A percentile compares a stretch with the other conserved stretches of the same genome.
phyloP scores from a whole-genome alignment of 2,888 invertebrate species.

The Thysanoteuthis rhombus region DNA sequence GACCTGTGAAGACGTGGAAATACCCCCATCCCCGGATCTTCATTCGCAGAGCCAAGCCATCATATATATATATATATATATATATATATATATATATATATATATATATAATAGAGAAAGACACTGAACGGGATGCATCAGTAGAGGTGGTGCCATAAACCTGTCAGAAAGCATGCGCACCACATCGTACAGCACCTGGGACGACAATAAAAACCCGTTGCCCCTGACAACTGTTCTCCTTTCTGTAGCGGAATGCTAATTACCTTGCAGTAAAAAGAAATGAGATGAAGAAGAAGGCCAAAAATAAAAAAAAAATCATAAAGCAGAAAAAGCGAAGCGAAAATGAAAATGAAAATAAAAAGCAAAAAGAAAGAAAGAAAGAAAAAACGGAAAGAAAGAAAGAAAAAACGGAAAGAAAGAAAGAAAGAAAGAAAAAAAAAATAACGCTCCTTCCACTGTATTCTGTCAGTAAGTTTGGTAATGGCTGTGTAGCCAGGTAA shows the following conservation, averaged over 20 bases:
- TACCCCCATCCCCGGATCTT: neutral
- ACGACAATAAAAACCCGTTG: neutral
- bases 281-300: neutral
- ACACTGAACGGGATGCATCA: neutral
- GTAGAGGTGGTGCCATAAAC: neutral
- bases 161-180: neutral
- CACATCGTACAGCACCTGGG: neutral
- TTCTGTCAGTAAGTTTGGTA: neutral
- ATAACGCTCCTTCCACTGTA: neutral
- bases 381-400: neutral
- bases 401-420: neutral
- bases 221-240: neutral
- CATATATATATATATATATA: neutral
- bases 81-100: neutral
- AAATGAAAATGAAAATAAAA: neutral
- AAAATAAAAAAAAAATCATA: neutral
- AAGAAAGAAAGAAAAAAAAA: neutral
- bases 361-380: neutral
- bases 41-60: rapidly evolving
- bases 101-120: neutral
- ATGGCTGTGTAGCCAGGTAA: neutral
- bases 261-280: neutral
- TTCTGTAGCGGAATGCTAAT: neutral
- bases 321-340: neutral
- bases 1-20: neutral